A percentile compares a stretch with the other conserved stretches of the same genome.
These are phyloP conservation scores for Drosophila merina DNA, from an alignment of 2,888 invertebrate genomes.

Conservation along the genomic window DNA sequence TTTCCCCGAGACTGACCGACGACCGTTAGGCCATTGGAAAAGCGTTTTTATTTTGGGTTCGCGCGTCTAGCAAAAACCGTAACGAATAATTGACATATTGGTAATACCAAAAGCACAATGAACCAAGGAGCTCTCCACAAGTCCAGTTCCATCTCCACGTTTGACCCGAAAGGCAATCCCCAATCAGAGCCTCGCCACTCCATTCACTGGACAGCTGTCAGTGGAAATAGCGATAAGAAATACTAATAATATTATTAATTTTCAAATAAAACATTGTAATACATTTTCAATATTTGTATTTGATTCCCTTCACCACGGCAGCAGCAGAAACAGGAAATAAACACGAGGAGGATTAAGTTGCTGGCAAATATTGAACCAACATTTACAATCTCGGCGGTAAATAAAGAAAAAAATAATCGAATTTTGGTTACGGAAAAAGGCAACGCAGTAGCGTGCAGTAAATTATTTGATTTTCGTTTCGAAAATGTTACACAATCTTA, in stretches of 20 bases:
- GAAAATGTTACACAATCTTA: constrained; percentile 43
- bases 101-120: constrained; percentile 28
- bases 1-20: constrained; percentile 52
- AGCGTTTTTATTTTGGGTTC: constrained; percentile 49
- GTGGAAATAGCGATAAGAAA: constrained; percentile 15
- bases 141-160: constrained; percentile 18
- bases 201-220: constrained; percentile 21
- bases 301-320: constrained; percentile 6
- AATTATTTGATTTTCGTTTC: constrained; percentile 22
- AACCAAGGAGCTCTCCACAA: constrained; percentile 24
- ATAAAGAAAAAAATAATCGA: constrained; percentile 23
- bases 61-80: constrained; percentile 51
- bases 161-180: constrained; percentile 4
- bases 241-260: constrained; percentile 5
- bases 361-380: constrained; percentile 33
- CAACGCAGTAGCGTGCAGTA: constrained; percentile 23
- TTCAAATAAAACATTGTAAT: constrained; percentile 25
- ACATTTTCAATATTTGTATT: constrained; percentile 15
- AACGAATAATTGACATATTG: constrained; percentile 69
- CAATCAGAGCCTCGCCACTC: neutral
- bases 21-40: constrained; percentile 44
- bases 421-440: constrained; percentile 14
- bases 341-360: constrained; percentile 39
- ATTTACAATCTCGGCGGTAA: constrained; percentile 12
- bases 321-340: constrained; percentile 34